Evolutionary conservation across 2,113 vertebrate species (phyloP).

Genomic region (Pedionomus torquatus): DNA sequence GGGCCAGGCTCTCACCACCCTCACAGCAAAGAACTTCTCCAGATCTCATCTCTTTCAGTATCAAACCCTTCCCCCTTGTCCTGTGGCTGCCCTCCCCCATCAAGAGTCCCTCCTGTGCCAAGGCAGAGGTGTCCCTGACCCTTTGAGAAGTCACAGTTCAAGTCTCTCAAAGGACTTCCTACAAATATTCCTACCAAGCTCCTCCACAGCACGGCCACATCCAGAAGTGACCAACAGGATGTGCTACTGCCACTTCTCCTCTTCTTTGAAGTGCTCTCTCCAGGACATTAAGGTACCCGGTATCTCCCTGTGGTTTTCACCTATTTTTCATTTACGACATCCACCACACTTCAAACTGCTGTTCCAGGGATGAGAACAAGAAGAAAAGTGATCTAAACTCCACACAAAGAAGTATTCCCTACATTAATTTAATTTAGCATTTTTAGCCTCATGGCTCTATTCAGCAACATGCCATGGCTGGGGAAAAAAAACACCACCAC

Average conservation of each 20-base stretch:
- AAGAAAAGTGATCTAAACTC: background rate
- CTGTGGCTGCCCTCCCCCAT: too few relatives aligned
- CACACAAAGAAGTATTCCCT: background rate
- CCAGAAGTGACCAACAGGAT: background rate
- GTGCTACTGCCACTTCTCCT: background rate
- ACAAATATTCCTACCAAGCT: background rate
- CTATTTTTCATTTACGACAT: background rate
- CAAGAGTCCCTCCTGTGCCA: too few relatives aligned
- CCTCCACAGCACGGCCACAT: background rate
- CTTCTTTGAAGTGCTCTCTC: background rate
- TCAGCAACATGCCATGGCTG: background rate
- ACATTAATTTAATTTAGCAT: background rate
- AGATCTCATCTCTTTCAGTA: too few relatives aligned
- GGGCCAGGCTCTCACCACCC: too few relatives aligned
- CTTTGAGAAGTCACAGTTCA: background rate
- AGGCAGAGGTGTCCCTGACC: background rate
- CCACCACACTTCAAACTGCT: background rate
- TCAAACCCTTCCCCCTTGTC: too few relatives aligned
- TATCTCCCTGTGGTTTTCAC: background rate
- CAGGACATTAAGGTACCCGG: accelerated
- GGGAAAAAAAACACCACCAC: background rate
- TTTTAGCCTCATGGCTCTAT: background rate
- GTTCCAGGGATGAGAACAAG: accelerated
- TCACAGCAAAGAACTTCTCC: too few relatives aligned
- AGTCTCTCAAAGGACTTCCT: background rate